These are phyloP conservation scores for Pammene aurita DNA, from an alignment of 2,888 invertebrate species.

Conservation along the genomic window DNA sequence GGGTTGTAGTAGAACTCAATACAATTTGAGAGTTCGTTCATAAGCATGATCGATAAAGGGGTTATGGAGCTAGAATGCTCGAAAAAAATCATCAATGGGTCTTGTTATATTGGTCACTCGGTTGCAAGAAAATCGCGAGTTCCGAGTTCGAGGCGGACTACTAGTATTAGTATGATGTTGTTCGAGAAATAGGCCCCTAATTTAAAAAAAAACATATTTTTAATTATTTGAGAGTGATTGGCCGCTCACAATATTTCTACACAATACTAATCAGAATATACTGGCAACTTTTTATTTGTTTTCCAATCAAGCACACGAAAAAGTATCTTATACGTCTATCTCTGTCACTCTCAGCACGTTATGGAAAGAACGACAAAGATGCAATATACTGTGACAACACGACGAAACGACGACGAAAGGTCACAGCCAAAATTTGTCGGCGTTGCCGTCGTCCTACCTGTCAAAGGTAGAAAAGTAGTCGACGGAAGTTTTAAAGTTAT, in stretches of 20 bases:
- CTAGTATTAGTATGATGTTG: no score
- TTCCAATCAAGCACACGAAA: constrained; percentile 34
- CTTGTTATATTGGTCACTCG: no score
- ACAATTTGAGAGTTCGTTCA: no score
- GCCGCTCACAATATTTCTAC: neutral
- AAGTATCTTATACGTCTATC: constrained; percentile 53
- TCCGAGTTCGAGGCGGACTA: no score
- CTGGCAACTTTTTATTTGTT: constrained; percentile 26
- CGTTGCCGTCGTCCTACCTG: constrained; percentile 45
- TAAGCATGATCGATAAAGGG: no score
- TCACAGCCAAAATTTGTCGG: constrained; percentile 44
- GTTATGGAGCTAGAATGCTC: no score
- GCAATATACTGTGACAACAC: neutral
- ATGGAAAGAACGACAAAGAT: neutral
- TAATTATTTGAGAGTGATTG: no score
- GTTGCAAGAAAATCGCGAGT: no score
- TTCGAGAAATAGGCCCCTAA: no score
- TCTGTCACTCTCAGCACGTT: constrained; percentile 50
- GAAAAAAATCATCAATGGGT: no score
- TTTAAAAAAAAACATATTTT: no score
- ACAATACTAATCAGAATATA: neutral
- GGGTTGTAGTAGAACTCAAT: no score
- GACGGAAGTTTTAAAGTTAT: constrained; percentile 72
- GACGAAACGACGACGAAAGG: constrained; percentile 32
- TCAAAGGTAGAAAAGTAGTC: constrained; percentile 67